phyloP scores from a whole-genome alignment of 2,888 invertebrate genomes.

The Gisinianus flammeolus region DNA sequence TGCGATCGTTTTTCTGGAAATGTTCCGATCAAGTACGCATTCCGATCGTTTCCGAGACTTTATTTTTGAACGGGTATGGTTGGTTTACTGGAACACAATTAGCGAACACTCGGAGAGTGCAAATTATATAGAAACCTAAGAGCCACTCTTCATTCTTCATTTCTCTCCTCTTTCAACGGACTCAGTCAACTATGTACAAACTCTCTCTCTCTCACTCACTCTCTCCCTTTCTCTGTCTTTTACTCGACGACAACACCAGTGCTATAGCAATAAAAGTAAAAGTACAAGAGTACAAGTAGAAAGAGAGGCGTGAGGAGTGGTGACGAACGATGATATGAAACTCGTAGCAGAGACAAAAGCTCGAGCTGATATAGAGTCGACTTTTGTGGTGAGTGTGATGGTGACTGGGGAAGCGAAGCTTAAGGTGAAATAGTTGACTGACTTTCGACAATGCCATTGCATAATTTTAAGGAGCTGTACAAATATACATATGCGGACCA shows the following conservation, averaged over 20 bases:
- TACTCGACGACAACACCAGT: background rate
- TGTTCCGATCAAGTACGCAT: background rate
- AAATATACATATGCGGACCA: too few species aligned
- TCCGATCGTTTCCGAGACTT: background rate
- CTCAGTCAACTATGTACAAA: too few species aligned
- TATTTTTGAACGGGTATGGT: background rate
- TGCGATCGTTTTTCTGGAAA: background rate
- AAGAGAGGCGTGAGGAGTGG: too few species aligned
- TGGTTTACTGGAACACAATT: slow-evolving; percentile 10
- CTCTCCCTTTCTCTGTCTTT: background rate
- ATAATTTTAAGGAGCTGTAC: too few species aligned
- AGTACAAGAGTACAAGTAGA: background rate
- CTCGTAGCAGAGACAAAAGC: background rate
- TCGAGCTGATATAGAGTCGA: too few species aligned
- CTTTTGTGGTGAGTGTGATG: too few species aligned
- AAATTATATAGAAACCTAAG: slow-evolving; percentile 12
- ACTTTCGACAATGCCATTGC: background rate
- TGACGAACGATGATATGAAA: background rate
- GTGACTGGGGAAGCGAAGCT: background rate
- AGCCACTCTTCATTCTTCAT: slow-evolving; percentile 5
- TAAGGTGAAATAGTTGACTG: background rate
- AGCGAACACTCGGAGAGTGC: slow-evolving; percentile 19
- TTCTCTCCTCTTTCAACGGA: background rate
- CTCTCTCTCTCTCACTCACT: background rate
- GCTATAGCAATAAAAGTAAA: background rate